Percentiles rank a stretch among this genome's conserved stretches.
phyloP scores from a whole-genome alignment of 2,113 vertebrate species.

The Chloebia gouldiae region DNA sequence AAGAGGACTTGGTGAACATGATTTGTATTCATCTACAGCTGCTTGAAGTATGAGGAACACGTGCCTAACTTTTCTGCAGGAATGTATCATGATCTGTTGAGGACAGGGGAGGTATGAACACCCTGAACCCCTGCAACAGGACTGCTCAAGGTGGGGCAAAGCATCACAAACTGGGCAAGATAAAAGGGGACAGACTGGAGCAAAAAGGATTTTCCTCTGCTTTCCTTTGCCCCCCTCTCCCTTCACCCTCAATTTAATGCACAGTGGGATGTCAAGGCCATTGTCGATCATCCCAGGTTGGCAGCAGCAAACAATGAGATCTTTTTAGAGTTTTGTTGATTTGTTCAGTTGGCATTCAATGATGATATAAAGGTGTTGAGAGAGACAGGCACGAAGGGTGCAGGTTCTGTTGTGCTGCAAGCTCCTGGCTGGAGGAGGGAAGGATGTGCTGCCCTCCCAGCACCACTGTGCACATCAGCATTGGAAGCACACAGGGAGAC shows the following conservation, averaged over 20 bases:
- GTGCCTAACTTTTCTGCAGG: not conserved
- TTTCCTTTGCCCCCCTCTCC: not conserved
- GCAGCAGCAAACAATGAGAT: not conserved
- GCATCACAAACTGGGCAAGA: not conserved
- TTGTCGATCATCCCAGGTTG: not conserved
- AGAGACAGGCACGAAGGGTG: not conserved
- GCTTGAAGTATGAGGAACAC: not conserved
- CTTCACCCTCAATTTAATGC: not conserved
- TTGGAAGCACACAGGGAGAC: not conserved
- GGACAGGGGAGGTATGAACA: not conserved
- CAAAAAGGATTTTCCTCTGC: not conserved
- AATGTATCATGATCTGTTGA: not conserved
- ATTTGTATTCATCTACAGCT: not conserved
- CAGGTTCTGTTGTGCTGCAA: not conserved
- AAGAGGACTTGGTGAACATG: not conserved
- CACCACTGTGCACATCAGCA: fast-evolving
- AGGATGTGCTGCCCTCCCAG: too few species aligned
- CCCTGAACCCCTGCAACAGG: not conserved
- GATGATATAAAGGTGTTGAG: not conserved
- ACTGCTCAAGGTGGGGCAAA: not conserved
- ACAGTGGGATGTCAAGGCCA: not conserved
- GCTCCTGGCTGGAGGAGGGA: not conserved
- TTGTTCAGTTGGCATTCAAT: not conserved
- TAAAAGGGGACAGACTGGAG: not conserved
- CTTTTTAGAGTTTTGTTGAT: not conserved